phyloP scores from a whole-genome alignment of 2,113 vertebrate genomes.

The Tautogolabrus adspersus region DNA sequence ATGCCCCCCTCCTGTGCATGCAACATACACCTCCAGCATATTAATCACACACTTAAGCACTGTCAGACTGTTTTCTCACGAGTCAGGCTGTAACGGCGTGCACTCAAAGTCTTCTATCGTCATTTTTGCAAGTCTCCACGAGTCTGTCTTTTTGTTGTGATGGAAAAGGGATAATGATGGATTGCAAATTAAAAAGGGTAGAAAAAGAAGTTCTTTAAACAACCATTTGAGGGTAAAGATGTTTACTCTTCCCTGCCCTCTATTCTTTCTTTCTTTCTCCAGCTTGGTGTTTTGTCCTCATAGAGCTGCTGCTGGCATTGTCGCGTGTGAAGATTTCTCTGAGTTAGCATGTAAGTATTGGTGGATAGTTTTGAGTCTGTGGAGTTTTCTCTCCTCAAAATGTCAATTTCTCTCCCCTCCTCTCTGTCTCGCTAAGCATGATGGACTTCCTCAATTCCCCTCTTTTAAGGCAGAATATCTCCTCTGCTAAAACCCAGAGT shows the following conservation, averaged over 20 bases:
- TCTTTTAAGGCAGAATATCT: slow-evolving; percentile 52
- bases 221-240: slow-evolving; percentile 15
- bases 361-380: background rate
- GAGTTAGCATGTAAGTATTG: background rate
- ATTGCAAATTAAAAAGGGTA: slow-evolving; percentile 34
- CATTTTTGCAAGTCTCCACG: slow-evolving; percentile 17
- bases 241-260: slow-evolving; percentile 1
- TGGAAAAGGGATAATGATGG: slow-evolving; percentile 37
- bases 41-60: slow-evolving; percentile 38
- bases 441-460: slow-evolving; percentile 50
- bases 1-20: slow-evolving; percentile 35
- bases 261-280: background rate
- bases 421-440: slow-evolving; percentile 50
- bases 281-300: background rate
- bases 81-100: slow-evolving; percentile 4
- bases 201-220: slow-evolving; percentile 21
- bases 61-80: slow-evolving; percentile 21
- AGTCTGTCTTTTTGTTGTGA: slow-evolving; percentile 16
- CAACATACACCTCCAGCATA: slow-evolving; percentile 22
- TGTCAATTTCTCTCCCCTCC: slow-evolving; percentile 3
- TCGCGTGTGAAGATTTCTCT: background rate
- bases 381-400: slow-evolving; percentile 4
- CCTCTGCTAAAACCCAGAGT: slow-evolving; percentile 37
- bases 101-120: slow-evolving; percentile 1
- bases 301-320: background rate